Percentiles rank a stretch among this genome's conserved stretches.
Evolutionary conservation across 2,797 vertebrate genomes (phyloP).

Genomic region (Emydoidea blandingii): DNA sequence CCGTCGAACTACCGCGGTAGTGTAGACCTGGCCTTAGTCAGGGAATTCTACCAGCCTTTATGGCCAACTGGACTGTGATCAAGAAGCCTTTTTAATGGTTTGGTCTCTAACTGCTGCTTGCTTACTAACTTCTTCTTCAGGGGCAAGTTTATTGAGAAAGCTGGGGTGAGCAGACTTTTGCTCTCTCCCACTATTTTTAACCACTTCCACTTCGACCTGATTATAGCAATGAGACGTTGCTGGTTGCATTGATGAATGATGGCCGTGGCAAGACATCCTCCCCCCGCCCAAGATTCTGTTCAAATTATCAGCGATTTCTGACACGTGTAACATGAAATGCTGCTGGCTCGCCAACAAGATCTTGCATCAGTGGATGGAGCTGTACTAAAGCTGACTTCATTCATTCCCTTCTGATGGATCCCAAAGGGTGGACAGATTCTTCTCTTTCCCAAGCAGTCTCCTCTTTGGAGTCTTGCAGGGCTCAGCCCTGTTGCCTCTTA

Average conservation of each 20-base stretch:
- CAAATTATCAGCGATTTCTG: not conserved
- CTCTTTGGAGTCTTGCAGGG: not conserved
- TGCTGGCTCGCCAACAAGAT: not conserved
- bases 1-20: no score
- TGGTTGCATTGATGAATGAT: not conserved
- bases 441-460: not conserved
- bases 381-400: not conserved
- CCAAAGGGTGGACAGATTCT: not conserved
- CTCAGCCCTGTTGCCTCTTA: not conserved
- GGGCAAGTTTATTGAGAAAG: not conserved
- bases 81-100: not conserved
- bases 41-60: not conserved
- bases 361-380: not conserved
- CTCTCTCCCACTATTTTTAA: not conserved
- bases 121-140: not conserved
- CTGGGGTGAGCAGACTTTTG: not conserved
- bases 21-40: no score
- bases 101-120: not conserved
- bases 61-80: not conserved
- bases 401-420: not conserved
- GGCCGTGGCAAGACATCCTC: not conserved
- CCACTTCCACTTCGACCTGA: not conserved
- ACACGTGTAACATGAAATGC: not conserved
- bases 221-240: not conserved
- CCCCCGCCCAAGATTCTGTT: not conserved